Evolutionary conservation across 2,113 vertebrate genomes (phyloP).

Genomic region (Dasypus novemcinctus): DNA sequence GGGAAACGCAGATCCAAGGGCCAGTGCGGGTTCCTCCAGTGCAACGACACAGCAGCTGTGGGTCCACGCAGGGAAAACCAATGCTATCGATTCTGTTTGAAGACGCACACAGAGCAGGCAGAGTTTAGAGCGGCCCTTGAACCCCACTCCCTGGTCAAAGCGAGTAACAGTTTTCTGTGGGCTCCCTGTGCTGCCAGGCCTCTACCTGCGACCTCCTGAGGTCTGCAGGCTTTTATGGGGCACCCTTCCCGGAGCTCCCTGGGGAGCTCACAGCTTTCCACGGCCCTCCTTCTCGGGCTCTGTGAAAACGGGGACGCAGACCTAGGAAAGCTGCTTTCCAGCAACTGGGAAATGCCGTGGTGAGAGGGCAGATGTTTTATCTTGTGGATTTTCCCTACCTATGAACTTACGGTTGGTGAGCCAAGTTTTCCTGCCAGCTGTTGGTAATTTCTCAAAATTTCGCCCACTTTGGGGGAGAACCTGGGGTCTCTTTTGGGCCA

Average conservation of each 20-base stretch:
- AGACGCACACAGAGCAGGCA: neutral
- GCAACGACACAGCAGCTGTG: neutral
- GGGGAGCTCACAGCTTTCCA: neutral
- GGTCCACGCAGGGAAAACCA: neutral
- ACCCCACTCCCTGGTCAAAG: neutral
- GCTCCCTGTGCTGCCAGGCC: neutral
- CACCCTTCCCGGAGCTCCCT: no score
- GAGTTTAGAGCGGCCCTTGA: neutral
- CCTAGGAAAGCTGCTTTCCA: neutral
- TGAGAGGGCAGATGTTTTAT: neutral
- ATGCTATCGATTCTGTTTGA: neutral
- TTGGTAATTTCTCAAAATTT: neutral
- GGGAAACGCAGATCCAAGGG: neutral
- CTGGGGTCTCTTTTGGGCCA: neutral
- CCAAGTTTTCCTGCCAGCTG: neutral
- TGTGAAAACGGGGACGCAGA: neutral
- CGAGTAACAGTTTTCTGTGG: neutral
- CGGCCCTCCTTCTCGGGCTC: neutral
- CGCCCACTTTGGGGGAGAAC: neutral
- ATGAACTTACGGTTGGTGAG: neutral
- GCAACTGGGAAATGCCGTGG: neutral
- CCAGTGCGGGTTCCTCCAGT: neutral
- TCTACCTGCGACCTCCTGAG: neutral
- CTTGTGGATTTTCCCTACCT: neutral
- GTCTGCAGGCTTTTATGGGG: neutral